These are phyloP conservation scores for Larimichthys polyactis DNA, from an alignment of 2,113 vertebrate species.

Conservation along the genomic window DNA sequence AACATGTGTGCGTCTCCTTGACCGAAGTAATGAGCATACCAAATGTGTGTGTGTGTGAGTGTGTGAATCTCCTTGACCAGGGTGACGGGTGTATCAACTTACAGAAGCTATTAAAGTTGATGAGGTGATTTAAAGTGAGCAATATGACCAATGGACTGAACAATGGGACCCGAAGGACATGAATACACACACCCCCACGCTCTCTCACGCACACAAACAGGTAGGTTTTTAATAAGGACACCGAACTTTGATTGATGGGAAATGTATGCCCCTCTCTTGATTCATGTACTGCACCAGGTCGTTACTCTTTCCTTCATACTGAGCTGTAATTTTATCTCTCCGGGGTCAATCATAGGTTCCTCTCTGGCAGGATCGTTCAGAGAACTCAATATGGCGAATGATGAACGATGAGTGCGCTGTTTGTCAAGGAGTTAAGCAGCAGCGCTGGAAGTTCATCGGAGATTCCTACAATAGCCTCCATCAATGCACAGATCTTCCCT, in stretches of 20 bases:
- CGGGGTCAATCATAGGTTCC: constrained; percentile 56
- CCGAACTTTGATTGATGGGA: constrained; percentile 58
- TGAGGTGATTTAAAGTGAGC: constrained; percentile 71
- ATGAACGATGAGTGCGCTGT: constrained; percentile 41
- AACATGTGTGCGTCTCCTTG: constrained; percentile 59
- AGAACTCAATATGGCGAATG: constrained; percentile 47
- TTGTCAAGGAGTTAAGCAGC: constrained; percentile 42
- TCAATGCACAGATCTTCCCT: constrained; percentile 30
- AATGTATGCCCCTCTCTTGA: constrained; percentile 26
- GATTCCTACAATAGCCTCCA: not conserved
- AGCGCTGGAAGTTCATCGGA: constrained; percentile 5
- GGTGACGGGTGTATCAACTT: constrained; percentile 58
- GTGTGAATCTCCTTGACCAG: constrained; percentile 69
- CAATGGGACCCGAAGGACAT: constrained; percentile 56
- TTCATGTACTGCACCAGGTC: constrained; percentile 37
- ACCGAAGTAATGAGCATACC: constrained; percentile 60
- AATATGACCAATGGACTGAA: constrained; percentile 69
- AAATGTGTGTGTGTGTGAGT: constrained; percentile 20
- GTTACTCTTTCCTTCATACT: constrained; percentile 50
- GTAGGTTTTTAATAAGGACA: constrained; percentile 56
- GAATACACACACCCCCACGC: constrained; percentile 37
- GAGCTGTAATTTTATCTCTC: constrained; percentile 57
- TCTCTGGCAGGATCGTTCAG: constrained; percentile 32
- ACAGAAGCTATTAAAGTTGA: constrained; percentile 67
- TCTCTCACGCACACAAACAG: constrained; percentile 29